Conservation (phyloP, 37 sponge, comb jelly and placozoan genomes). For the Haliclona indistincta region DNA sequence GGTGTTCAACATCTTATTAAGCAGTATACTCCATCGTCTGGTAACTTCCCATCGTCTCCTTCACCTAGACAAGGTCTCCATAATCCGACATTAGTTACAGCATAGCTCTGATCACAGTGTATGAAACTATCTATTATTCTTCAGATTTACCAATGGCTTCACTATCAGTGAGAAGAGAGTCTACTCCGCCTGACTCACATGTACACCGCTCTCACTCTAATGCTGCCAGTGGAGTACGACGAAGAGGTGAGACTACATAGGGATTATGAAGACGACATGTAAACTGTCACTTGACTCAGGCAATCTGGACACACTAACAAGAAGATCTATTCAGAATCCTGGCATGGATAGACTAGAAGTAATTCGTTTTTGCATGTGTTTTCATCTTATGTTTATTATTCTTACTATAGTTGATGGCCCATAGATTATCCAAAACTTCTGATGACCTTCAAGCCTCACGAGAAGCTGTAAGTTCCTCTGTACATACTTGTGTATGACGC, state of each 20-base stretch:
- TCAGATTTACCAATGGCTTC: no score
- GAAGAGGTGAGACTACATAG: no score
- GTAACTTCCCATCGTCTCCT: neutral
- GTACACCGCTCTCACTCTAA: neutral
- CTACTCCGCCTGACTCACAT: neutral
- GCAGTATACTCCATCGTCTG: neutral
- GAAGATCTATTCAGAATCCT: neutral
- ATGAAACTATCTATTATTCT: no score
- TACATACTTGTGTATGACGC: neutral
- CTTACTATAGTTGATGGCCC: neutral
- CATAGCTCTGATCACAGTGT: no score
- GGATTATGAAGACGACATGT: neutral
- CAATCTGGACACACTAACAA: slow-evolving; percentile 3
- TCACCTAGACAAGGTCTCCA: no score
- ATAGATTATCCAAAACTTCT: slow-evolving; percentile 3
- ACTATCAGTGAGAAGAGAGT: neutral
- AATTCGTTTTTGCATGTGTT: no score
- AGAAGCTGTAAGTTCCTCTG: neutral
- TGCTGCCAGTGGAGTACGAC: neutral
- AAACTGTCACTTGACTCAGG: neutral
- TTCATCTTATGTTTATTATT: neutral
- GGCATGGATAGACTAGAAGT: no score
- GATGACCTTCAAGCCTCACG: neutral
- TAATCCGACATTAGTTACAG: no score
- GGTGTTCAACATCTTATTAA: neutral